Evolutionary conservation across 1,140 invertebrate species (phyloP).

Genomic region (Dreissena rostriformis): DNA sequence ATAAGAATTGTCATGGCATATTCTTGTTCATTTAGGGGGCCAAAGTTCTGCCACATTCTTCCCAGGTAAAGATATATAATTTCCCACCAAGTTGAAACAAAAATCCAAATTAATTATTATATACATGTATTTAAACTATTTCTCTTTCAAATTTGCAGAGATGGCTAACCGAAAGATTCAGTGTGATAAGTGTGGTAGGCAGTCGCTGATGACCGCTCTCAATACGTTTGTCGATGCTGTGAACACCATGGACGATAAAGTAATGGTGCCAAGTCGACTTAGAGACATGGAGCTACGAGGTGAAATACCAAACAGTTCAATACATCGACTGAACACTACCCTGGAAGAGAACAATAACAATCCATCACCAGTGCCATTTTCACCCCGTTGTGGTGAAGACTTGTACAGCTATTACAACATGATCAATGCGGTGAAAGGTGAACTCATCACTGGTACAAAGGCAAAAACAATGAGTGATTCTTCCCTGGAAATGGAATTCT

Average conservation of each 20-base stretch:
- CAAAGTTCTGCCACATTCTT: too few relatives aligned
- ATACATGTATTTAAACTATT: too few relatives aligned
- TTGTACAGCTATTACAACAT: constrained; percentile 69
- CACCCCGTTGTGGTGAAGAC: constrained; percentile 51
- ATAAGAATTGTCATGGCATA: too few relatives aligned
- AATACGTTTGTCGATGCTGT: constrained; percentile 69
- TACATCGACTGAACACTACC: neutral
- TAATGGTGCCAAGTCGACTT: constrained; percentile 72
- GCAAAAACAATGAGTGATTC: neutral
- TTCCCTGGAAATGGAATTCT: constrained; percentile 37
- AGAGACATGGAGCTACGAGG: constrained; percentile 64
- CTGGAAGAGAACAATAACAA: constrained; percentile 56
- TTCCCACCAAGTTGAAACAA: too few relatives aligned
- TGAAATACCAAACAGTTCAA: neutral
- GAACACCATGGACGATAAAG: constrained; percentile 69
- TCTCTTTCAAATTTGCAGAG: neutral
- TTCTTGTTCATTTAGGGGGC: too few relatives aligned
- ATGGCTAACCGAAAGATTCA: constrained; percentile 36
- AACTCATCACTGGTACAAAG: constrained; percentile 65
- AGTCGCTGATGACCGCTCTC: constrained; percentile 65
- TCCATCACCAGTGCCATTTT: constrained; percentile 57
- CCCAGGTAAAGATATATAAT: too few relatives aligned
- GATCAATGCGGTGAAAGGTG: constrained; percentile 67
- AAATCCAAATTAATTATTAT: too few relatives aligned
- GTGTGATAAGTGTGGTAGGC: constrained; percentile 46